Evolutionary conservation across 2,113 vertebrate species (phyloP).

Genomic region (Naja naja): DNA sequence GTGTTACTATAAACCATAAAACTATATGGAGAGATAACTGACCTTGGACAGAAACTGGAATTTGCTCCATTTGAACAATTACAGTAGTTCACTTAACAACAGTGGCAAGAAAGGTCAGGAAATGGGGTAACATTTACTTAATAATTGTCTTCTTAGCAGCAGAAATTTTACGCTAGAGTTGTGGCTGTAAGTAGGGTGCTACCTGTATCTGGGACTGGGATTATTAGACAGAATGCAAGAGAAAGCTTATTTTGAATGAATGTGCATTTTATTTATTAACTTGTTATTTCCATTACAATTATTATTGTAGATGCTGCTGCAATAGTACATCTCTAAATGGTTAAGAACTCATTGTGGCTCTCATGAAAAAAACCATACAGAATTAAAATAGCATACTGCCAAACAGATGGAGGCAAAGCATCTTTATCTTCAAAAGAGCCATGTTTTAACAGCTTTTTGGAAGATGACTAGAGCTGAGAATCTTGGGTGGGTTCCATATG

Average conservation of each 20-base stretch:
- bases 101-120: too few species aligned
- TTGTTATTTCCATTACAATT: not conserved
- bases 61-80: too few species aligned
- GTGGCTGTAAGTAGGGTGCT: not conserved
- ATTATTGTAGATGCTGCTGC: not conserved
- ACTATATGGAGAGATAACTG: too few species aligned
- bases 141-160: not conserved
- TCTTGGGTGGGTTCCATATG: not conserved
- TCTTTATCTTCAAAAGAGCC: not conserved
- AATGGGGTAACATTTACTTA: not conserved
- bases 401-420: not conserved
- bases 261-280: not conserved
- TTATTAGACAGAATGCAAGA: not conserved
- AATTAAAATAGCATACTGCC: not conserved
- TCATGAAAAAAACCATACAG: not conserved
- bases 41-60: too few species aligned
- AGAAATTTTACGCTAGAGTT: not conserved
- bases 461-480: not conserved
- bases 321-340: not conserved
- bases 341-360: not conserved
- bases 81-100: too few species aligned
- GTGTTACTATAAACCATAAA: too few species aligned
- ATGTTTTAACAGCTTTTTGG: not conserved
- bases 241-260: not conserved
- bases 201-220: not conserved